Conservation (phyloP, 2,888 invertebrate species). For the Tanytarsus gracilentus region DNA sequence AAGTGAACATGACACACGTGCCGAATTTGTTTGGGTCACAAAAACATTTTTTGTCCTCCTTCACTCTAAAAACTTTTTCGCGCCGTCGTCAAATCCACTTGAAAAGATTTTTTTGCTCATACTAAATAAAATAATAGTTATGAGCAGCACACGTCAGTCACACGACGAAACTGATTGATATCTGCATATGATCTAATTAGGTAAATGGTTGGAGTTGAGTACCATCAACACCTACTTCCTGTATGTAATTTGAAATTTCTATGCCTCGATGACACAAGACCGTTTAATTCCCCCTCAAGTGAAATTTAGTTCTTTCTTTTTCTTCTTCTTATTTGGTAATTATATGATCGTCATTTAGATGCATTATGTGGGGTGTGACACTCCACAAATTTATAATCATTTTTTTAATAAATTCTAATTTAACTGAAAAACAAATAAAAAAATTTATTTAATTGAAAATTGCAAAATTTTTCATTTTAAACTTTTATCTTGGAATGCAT, state of each 20-base stretch:
- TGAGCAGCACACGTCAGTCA: neutral
- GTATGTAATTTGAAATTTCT: neutral
- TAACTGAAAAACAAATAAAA: neutral
- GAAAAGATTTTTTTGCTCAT: neutral
- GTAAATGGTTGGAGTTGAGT: neutral
- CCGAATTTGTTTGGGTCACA: neutral
- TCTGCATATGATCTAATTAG: conserved; percentile 24
- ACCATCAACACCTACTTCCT: conserved; percentile 24
- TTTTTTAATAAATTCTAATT: too few relatives aligned
- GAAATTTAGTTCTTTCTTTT: neutral
- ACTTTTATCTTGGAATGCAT: too few relatives aligned
- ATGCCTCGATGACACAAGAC: conserved; percentile 18
- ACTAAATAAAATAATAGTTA: neutral
- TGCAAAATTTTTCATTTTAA: too few relatives aligned
- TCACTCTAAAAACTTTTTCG: neutral
- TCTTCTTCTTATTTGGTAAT: neutral
- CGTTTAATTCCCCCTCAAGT: conserved; percentile 16
- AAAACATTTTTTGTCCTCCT: neutral
- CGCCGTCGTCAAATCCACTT: conserved; percentile 4
- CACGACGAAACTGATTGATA: conserved; percentile 22
- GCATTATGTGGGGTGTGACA: too few relatives aligned
- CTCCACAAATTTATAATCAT: too few relatives aligned
- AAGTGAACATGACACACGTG: conserved; percentile 22
- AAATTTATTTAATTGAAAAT: neutral
- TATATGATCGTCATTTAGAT: neutral